These are phyloP conservation scores for Clanis bilineata DNA, from an alignment of 2,888 invertebrate genomes.

Conservation along the genomic window DNA sequence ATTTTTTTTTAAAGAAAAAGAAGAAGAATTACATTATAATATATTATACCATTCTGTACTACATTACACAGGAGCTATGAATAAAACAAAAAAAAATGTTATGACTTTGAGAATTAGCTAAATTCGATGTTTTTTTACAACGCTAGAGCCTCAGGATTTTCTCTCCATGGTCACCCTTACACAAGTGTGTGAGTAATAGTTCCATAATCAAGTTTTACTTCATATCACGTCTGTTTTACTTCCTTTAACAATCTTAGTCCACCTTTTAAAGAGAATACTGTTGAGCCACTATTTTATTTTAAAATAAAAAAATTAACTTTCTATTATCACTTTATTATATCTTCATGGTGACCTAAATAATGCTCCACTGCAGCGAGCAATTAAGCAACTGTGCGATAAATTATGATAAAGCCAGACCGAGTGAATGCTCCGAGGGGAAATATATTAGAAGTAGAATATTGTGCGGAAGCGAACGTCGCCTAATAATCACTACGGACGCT, in stretches of 20 bases:
- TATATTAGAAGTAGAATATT: slow-evolving; percentile 11
- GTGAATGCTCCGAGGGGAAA: background rate
- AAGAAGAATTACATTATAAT: too few relatives aligned
- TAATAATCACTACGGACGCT: slow-evolving; percentile 9
- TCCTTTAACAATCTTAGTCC: slow-evolving; percentile 34
- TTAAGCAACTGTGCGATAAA: background rate
- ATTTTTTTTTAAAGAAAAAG: too few relatives aligned
- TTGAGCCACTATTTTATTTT: too few relatives aligned
- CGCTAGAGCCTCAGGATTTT: background rate
- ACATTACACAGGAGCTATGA: too few relatives aligned
- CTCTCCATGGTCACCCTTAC: background rate
- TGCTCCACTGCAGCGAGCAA: background rate
- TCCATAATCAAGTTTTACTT: slow-evolving; percentile 30
- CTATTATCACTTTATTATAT: background rate
- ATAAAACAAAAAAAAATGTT: too few relatives aligned
- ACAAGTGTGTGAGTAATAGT: slow-evolving; percentile 32
- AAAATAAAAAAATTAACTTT: too few relatives aligned
- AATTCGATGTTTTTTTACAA: too few relatives aligned
- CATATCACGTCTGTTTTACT: slow-evolving; percentile 32
- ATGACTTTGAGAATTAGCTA: too few relatives aligned
- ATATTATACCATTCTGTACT: too few relatives aligned
- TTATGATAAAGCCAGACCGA: slow-evolving; percentile 7
- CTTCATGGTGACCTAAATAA: background rate
- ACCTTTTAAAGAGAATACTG: too few relatives aligned
- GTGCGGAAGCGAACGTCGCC: slow-evolving; percentile 3